Evolutionary conservation across 2,797 vertebrate genomes (phyloP).

Genomic region (Sebastes itinus): DNA sequence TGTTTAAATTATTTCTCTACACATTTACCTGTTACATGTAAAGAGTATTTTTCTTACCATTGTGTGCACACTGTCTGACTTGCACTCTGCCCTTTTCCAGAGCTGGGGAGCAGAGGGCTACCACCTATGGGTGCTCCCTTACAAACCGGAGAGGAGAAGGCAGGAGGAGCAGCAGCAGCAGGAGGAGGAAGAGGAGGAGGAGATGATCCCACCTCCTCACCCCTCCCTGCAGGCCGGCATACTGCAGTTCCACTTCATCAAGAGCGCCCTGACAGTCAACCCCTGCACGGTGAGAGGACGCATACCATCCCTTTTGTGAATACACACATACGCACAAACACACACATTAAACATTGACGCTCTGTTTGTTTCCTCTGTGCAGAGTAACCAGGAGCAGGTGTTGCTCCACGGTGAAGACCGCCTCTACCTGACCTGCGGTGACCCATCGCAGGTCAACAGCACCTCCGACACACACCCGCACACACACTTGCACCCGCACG

Average conservation of each 20-base stretch:
- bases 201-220: constrained; percentile 48
- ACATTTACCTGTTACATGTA: not conserved
- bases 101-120: constrained; percentile 98
- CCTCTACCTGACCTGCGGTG: constrained; percentile 96
- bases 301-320: not conserved
- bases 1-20: not conserved
- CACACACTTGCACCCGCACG: constrained; percentile 75
- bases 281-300: constrained; percentile 92
- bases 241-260: constrained; percentile 97
- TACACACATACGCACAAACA: not conserved
- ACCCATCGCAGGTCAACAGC: constrained; percentile 89
- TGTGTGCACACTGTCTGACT: not conserved
- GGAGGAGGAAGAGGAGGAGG: constrained; percentile 63
- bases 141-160: constrained; percentile 74
- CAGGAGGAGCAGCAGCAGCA: constrained; percentile 41
- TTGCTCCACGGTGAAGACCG: constrained; percentile 97
- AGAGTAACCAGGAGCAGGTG: constrained; percentile 99
- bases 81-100: constrained; percentile 53
- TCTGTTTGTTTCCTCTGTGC: constrained; percentile 2
- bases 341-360: not conserved
- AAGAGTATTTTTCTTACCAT: not conserved
- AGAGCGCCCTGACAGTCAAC: constrained; percentile 97
- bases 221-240: constrained; percentile 85
- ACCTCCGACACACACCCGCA: constrained; percentile 77
- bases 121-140: constrained; percentile 92